Conservation (phyloP, 2,113 vertebrate genomes). For the Colaptes auratus region DNA sequence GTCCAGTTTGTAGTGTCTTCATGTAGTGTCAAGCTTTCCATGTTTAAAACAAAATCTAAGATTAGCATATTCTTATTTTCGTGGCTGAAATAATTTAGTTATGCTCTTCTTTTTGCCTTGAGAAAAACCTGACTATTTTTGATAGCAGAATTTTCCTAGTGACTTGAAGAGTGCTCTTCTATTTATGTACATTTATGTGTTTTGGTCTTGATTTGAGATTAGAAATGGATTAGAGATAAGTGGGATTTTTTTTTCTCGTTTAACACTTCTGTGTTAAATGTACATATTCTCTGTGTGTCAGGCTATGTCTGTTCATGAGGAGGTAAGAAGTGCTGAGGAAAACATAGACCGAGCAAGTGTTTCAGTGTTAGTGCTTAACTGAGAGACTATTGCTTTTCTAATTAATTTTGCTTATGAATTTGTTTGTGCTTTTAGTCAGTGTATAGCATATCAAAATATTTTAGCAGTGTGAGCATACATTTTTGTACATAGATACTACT, state of each 20-base stretch:
- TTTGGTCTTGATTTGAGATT: not conserved
- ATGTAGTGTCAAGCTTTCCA: not conserved
- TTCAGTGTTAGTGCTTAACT: not conserved
- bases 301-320: not conserved
- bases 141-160: not conserved
- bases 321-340: rapidly evolving
- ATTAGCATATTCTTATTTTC: not conserved
- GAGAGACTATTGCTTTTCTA: not conserved
- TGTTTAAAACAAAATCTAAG: not conserved
- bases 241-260: too few species aligned
- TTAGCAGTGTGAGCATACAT: not conserved
- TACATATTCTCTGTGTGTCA: not conserved
- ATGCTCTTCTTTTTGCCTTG: not conserved
- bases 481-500: not conserved
- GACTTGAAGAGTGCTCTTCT: not conserved
- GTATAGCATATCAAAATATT: not conserved
- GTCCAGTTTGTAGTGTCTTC: not conserved
- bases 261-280: not conserved
- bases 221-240: not conserved
- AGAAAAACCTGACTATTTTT: not conserved
- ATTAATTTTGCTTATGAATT: not conserved
- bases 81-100: not conserved
- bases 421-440: not conserved
- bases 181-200: not conserved
- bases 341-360: not conserved